phyloP scores from a whole-genome alignment of 2,113 vertebrate species.

The Nanorana parkeri region DNA sequence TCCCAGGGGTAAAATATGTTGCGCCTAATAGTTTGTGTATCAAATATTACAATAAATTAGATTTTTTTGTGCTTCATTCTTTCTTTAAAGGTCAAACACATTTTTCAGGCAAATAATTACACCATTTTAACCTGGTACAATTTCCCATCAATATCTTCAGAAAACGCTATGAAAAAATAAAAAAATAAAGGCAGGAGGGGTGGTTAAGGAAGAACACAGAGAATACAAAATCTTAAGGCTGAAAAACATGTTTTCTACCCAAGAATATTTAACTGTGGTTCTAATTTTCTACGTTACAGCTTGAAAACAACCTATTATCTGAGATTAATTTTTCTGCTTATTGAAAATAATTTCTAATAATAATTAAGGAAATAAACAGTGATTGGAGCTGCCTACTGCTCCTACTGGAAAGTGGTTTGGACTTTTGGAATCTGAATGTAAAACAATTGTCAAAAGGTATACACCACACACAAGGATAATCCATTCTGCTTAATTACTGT shows the following conservation, averaged over 20 bases:
- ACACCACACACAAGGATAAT: not conserved
- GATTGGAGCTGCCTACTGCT: not conserved
- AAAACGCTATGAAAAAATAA: conserved; percentile 51
- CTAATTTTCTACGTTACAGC: conserved; percentile 22
- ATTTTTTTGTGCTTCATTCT: conserved; percentile 49
- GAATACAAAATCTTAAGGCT: conserved; percentile 18
- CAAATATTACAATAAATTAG: conserved; percentile 65
- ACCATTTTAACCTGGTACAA: conserved; percentile 52
- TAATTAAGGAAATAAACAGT: conserved; percentile 9
- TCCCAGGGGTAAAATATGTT: conserved; percentile 52
- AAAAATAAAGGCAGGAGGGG: not conserved
- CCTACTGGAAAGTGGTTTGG: conserved; percentile 4
- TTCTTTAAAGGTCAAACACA: conserved; percentile 61
- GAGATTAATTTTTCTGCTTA: conserved; percentile 23
- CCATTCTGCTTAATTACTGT: conserved; percentile 20
- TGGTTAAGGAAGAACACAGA: not conserved
- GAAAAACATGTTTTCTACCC: conserved; percentile 48
- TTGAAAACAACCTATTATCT: not conserved
- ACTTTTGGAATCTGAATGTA: not conserved
- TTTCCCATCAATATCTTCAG: conserved; percentile 48
- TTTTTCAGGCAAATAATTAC: conserved; percentile 65
- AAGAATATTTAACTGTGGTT: conserved; percentile 33
- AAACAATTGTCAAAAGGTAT: not conserved
- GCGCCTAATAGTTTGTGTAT: conserved; percentile 47
- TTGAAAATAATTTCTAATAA: conserved; percentile 17